A percentile compares a stretch with the other conserved stretches of the same genome.
These are phyloP conservation scores for Aptenodytes patagonicus DNA, from an alignment of 2,113 vertebrate genomes.

Conservation along the genomic window DNA sequence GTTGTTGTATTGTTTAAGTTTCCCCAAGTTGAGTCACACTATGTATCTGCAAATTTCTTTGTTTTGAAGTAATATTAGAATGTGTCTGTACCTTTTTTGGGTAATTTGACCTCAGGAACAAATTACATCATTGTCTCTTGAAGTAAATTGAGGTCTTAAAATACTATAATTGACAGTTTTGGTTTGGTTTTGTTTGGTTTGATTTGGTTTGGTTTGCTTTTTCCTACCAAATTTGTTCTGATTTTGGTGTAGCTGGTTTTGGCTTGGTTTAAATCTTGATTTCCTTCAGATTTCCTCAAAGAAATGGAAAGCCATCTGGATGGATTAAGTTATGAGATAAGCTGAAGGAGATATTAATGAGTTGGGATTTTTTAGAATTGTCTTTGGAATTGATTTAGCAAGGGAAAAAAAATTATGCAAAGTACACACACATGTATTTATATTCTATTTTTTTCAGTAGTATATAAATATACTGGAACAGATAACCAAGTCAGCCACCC, in stretches of 20 bases:
- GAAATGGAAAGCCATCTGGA: neutral
- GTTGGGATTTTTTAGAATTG: neutral
- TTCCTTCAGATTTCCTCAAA: neutral
- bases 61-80: neutral
- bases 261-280: neutral
- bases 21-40: neutral
- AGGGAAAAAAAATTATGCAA: neutral
- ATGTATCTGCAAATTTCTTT: neutral
- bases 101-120: neutral
- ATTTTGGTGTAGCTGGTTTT: neutral
- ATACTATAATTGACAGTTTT: neutral
- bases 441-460: neutral
- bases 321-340: neutral
- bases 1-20: neutral
- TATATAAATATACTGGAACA: neutral
- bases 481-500: neutral
- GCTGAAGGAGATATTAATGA: neutral
- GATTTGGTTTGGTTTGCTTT: neutral
- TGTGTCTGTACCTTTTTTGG: neutral
- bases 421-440: neutral
- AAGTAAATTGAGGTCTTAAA: neutral
- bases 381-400: neutral
- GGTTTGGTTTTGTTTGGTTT: neutral
- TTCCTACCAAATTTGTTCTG: neutral
- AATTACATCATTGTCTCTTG: neutral